Base-by-base conservation (phyloP, 2,797 vertebrate species). In the Cossypha heuglini region DNA sequence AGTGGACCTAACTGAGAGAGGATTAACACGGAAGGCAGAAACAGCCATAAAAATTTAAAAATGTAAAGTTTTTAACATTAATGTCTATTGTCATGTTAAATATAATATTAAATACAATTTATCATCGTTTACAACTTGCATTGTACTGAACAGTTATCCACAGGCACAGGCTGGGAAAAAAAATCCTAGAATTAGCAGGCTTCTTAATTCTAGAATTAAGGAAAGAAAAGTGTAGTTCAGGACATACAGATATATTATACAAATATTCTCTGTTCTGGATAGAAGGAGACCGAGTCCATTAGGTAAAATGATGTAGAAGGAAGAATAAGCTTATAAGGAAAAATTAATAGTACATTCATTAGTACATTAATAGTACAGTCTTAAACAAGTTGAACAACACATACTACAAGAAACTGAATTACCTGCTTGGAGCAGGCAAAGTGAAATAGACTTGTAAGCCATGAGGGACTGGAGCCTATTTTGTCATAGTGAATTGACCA, bases 91-190 rank as follows among this genome's bases (percentile, higher is more conserved):
- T 29, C 13, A 5, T 28, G 28, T 69, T 92, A 20, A n/a, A 9
- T 20, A 9, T 16, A 51, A 35, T 2, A 7, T 46, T 38, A 57
- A 43, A 38, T 52, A 55, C 11, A 0, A 1, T 42, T 64, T 45
- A 57, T 19, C 24, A 52, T 58, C 1, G 78, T 55, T 59, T 78
- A 35, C 3, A 2, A 62, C 48, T 55, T 59, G 37, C 16, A 54
- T 9, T 62, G 26, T 55, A 74, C 21, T 51, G 25, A 66, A 33
- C 3, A 4, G 12, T 13, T 51, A 54, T 3, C 26, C 38, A 80
- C 37, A 83, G 40, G 52, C 16, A 86, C 3, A 62, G 13, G 29
- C 5, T 43, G 48, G 5, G n/a, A 37, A 45, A n/a, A 51, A 31
- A 31, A 43, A 68, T 37, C 8, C 43, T 21, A 64, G 5, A 48